Percentiles rank a stretch among this genome's conserved stretches.
Evolutionary conservation across 2,888 invertebrate genomes (phyloP).

Genomic region (Lissonota sp.): DNA sequence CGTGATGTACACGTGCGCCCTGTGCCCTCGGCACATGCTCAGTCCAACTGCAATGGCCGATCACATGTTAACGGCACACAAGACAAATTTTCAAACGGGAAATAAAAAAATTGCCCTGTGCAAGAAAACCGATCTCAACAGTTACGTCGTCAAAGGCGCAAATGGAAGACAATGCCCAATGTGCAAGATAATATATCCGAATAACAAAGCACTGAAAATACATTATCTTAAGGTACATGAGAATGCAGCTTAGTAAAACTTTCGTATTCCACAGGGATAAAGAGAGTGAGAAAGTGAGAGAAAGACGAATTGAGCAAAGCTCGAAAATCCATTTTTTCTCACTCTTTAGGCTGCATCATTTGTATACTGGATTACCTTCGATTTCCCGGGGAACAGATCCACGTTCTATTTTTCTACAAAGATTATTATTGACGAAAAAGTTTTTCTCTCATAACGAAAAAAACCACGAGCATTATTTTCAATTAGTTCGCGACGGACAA

Average conservation of each 20-base stretch:
- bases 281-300: not conserved
- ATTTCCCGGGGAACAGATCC: too few species aligned
- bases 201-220: slow-evolving; percentile 80
- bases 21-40: slow-evolving; percentile 86
- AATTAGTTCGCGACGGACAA: too few species aligned
- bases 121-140: slow-evolving; percentile 75
- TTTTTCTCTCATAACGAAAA: too few species aligned
- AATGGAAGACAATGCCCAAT: slow-evolving; percentile 76
- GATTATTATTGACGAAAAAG: too few species aligned
- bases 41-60: slow-evolving; percentile 85
- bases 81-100: slow-evolving; percentile 67
- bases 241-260: slow-evolving; percentile 25
- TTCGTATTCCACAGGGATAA: not conserved
- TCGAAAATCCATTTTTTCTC: too few species aligned
- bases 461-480: too few species aligned
- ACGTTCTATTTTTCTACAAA: too few species aligned
- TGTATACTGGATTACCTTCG: too few species aligned
- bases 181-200: slow-evolving; percentile 80
- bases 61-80: slow-evolving; percentile 86
- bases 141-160: slow-evolving; percentile 75
- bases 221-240: slow-evolving; percentile 81
- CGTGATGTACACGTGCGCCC: slow-evolving; percentile 86
- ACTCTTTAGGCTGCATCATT: too few species aligned
- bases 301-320: too few species aligned
- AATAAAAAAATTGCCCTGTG: slow-evolving; percentile 69